phyloP scores from a whole-genome alignment of 2,113 vertebrate genomes.

The Corythornis cristatus region DNA sequence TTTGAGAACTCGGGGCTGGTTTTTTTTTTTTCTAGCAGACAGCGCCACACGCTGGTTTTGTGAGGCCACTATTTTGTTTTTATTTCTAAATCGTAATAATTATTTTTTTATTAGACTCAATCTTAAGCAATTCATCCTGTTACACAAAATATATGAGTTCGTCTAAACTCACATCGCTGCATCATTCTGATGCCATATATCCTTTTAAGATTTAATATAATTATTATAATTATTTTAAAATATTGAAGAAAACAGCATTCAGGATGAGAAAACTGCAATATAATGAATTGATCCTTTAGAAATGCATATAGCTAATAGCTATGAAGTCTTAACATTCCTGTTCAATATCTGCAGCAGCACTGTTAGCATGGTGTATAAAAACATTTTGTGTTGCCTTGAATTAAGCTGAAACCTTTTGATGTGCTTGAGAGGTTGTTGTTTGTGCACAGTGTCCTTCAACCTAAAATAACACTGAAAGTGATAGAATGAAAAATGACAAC shows the following conservation, averaged over 20 bases:
- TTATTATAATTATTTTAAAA: neutral
- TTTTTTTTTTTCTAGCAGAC: slow-evolving; percentile 54
- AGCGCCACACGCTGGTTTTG: slow-evolving; percentile 71
- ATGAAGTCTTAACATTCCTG: neutral
- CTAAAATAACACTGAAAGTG: neutral
- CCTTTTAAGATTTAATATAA: neutral
- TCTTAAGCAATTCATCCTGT: neutral
- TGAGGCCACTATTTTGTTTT: neutral
- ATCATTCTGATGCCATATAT: neutral
- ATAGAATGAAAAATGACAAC: slow-evolving; percentile 46
- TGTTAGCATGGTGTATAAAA: neutral
- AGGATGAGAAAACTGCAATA: neutral
- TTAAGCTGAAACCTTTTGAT: slow-evolving; percentile 8
- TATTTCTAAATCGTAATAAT: neutral
- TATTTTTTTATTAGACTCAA: neutral
- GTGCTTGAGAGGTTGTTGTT: neutral
- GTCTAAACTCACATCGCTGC: neutral
- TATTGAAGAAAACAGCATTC: neutral
- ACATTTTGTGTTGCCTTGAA: neutral
- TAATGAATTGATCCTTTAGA: neutral
- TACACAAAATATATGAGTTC: rapidly evolving
- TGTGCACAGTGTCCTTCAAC: slow-evolving; percentile 31
- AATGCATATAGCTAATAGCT: neutral
- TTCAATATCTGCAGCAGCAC: neutral
- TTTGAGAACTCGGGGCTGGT: neutral